phyloP scores from a whole-genome alignment of 2,797 vertebrate genomes.

The Tachyglossus aculeatus region DNA sequence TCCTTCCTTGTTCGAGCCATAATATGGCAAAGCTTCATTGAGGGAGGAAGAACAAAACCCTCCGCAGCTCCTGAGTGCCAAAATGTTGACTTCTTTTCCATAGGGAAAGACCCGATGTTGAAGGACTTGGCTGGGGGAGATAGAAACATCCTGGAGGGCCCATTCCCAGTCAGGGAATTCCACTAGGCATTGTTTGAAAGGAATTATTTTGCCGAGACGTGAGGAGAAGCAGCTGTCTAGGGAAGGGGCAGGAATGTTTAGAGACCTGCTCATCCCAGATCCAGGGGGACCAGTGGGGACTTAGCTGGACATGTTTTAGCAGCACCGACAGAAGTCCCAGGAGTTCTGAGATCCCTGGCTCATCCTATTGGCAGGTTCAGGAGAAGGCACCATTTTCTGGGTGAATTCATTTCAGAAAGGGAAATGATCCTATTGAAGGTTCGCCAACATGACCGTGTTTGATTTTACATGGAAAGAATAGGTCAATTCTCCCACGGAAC shows the following conservation, averaged over 20 bases:
- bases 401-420: slow-evolving; percentile 35
- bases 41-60: rapidly evolving
- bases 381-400: slow-evolving; percentile 55
- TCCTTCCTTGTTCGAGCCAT: too few relatives aligned
- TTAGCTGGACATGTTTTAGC: not conserved
- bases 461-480: not conserved
- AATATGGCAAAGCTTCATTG: too few relatives aligned
- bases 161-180: slow-evolving; percentile 11
- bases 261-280: slow-evolving; percentile 11
- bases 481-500: too few relatives aligned
- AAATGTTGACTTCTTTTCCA: not conserved
- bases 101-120: slow-evolving; percentile 6
- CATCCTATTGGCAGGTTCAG: not conserved
- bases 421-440: slow-evolving; percentile 49
- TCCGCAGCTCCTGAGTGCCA: not conserved
- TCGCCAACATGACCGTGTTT: slow-evolving; percentile 13
- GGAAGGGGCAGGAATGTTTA: not conserved
- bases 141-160: not conserved
- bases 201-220: not conserved
- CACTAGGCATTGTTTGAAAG: slow-evolving; percentile 15
- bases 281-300: slow-evolving; percentile 4
- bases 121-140: not conserved
- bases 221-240: slow-evolving; percentile 11
- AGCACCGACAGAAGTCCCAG: not conserved
- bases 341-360: not conserved